A percentile compares a stretch with the other conserved stretches of the same genome.
Conservation (phyloP, 37 sponge, comb jelly and placozoan genomes). For the Hexactinellida sp. region DNA sequence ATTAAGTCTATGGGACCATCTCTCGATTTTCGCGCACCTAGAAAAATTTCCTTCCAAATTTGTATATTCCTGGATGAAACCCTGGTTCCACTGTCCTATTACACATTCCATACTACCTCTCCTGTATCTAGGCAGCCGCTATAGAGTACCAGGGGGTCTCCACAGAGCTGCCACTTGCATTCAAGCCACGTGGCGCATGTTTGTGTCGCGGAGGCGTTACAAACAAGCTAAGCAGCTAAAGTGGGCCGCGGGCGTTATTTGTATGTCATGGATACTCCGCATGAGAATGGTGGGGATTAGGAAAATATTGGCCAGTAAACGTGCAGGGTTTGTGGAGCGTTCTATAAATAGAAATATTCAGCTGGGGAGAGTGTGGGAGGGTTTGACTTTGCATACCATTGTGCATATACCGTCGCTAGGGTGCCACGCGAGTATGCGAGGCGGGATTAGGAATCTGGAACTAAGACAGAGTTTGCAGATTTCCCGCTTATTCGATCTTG, state of each 20-base stretch:
- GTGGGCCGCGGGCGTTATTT: slow-evolving; percentile 69
- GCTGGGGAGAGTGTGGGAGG: not conserved
- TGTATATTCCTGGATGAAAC: too few species aligned
- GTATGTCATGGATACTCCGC: slow-evolving; percentile 60
- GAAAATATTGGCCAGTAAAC: slow-evolving; percentile 26
- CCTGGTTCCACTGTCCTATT: not conserved
- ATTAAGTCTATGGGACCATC: not conserved
- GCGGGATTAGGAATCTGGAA: not conserved
- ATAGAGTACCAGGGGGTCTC: slow-evolving; percentile 39
- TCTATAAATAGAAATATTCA: not conserved
- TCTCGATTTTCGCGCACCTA: not conserved
- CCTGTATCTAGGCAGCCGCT: slow-evolving; percentile 47
- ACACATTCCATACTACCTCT: not conserved
- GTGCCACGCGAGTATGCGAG: not conserved
- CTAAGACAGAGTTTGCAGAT: not conserved
- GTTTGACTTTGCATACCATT: not conserved
- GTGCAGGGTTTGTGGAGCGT: slow-evolving; percentile 24
- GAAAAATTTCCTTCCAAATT: too few species aligned
- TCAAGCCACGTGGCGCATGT: slow-evolving; percentile 70
- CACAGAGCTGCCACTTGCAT: slow-evolving; percentile 52
- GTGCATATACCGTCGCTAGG: slow-evolving; percentile 10
- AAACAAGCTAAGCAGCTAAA: slow-evolving; percentile 36
- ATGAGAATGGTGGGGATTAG: slow-evolving; percentile 31
- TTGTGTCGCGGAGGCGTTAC: slow-evolving; percentile 33
- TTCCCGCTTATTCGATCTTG: not conserved